These are phyloP conservation scores for Pseudopipra pipra DNA, from an alignment of 2,113 vertebrate species.

Conservation along the genomic window DNA sequence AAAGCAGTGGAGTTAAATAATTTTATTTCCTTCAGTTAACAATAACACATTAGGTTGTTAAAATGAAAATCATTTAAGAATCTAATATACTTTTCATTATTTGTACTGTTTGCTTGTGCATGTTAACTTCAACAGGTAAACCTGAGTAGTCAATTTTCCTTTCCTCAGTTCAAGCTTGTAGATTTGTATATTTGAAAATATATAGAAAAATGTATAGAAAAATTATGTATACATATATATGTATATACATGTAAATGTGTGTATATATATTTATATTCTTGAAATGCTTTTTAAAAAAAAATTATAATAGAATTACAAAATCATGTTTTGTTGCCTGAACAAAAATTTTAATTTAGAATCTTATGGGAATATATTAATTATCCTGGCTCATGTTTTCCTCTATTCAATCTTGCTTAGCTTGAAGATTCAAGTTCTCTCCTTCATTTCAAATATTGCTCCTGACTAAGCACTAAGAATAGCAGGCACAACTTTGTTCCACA, in stretches of 20 bases:
- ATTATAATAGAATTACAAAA: neutral
- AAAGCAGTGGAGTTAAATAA: constrained; percentile 3
- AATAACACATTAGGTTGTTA: constrained; percentile 2
- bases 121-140: neutral
- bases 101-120: neutral
- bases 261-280: neutral
- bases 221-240: neutral
- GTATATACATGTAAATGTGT: too few species aligned
- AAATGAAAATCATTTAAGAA: neutral
- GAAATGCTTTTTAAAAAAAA: neutral
- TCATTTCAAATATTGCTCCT: neutral
- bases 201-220: too few species aligned
- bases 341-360: neutral
- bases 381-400: neutral
- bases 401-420: neutral
- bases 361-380: neutral
- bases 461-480: neutral
- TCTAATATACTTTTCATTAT: neutral
- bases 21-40: constrained; percentile 14
- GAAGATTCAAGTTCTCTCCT: neutral
- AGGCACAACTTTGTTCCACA: neutral
- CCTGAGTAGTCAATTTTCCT: neutral
- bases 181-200: neutral
- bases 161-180: neutral
- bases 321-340: neutral